phyloP scores from a whole-genome alignment of 2,888 invertebrate species.

The Emmelina monodactyla region DNA sequence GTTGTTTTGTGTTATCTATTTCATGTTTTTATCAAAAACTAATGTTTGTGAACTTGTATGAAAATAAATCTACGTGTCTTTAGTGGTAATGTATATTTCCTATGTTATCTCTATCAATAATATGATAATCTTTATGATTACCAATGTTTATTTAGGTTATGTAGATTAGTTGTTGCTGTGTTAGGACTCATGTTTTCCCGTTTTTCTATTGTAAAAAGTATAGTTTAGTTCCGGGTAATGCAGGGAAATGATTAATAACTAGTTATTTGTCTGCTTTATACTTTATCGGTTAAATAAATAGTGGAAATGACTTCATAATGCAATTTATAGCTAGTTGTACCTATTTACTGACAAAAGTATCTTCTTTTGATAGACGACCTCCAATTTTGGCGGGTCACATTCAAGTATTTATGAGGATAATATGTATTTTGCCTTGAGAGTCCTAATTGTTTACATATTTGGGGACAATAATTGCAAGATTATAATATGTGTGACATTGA shows the following conservation, averaged over 20 bases:
- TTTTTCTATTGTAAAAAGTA: slow-evolving; percentile 38
- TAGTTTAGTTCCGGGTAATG: slow-evolving; percentile 16
- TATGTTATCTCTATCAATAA: slow-evolving; percentile 43
- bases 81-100: slow-evolving; percentile 47
- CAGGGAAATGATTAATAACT: slow-evolving; percentile 17
- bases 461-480: no score
- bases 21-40: slow-evolving; percentile 64
- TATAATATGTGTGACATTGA: no score
- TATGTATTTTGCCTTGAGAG: no score
- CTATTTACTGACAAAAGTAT: no score
- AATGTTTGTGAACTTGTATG: slow-evolving; percentile 50
- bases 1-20: slow-evolving; percentile 52
- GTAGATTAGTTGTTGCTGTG: slow-evolving; percentile 19
- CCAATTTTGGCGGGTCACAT: no score
- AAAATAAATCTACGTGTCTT: slow-evolving; percentile 41
- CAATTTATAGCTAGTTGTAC: no score
- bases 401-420: no score
- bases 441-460: no score
- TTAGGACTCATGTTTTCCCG: slow-evolving; percentile 43
- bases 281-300: slow-evolving; percentile 7
- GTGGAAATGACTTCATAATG: no score
- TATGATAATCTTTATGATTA: slow-evolving; percentile 28
- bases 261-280: slow-evolving; percentile 3
- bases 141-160: slow-evolving; percentile 47
- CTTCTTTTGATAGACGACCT: no score